Percentiles rank a stretch among this genome's conserved stretches.
These are phyloP conservation scores for Plecturocebus donacophilus DNA, from an alignment of 2,113 vertebrate species.

Conservation along the genomic window DNA sequence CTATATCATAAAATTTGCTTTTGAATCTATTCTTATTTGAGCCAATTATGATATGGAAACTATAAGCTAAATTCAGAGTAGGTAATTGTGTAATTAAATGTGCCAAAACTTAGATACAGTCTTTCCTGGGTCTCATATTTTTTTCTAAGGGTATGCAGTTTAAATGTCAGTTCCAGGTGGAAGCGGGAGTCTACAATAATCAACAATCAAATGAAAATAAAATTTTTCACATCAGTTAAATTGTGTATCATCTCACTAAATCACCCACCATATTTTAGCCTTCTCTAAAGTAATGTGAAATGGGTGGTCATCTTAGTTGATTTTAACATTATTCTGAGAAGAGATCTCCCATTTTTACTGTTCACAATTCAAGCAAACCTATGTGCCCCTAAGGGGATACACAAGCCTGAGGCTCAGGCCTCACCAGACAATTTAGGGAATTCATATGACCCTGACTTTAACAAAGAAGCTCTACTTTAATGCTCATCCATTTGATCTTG, in stretches of 20 bases:
- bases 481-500: neutral
- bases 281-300: neutral
- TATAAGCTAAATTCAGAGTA: neutral
- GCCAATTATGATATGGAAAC: neutral
- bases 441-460: neutral
- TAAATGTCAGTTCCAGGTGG: neutral
- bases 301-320: neutral
- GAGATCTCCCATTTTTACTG: neutral
- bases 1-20: neutral
- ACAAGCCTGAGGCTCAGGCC: neutral
- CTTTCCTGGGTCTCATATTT: neutral
- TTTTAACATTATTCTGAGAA: neutral
- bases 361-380: neutral
- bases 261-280: neutral
- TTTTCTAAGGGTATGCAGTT: neutral
- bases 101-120: neutral
- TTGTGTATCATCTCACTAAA: neutral
- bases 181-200: neutral
- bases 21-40: conserved; percentile 22
- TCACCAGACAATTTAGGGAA: neutral
- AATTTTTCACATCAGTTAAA: neutral
- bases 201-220: neutral
- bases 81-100: neutral
- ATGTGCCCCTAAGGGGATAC: neutral
- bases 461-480: neutral